Conservation (phyloP, 2,113 vertebrate genomes). For the Cyrtonyx montezumae region DNA sequence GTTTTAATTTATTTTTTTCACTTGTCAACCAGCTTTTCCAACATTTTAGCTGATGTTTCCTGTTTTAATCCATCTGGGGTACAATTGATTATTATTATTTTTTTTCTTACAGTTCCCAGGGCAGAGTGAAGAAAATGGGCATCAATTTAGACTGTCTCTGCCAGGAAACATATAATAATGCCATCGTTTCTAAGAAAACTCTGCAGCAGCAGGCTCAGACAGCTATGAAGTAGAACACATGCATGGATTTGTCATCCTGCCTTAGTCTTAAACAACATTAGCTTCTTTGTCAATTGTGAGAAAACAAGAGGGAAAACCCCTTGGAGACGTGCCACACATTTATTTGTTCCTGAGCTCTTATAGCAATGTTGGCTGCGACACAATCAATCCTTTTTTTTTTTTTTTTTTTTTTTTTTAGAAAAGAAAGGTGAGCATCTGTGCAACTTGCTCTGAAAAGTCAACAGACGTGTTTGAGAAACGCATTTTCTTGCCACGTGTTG, state of each 20-base stretch:
- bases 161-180: slow-evolving; percentile 63
- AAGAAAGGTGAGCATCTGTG: slow-evolving; percentile 47
- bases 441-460: slow-evolving; percentile 14
- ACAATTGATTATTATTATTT: neutral
- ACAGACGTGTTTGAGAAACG: slow-evolving; percentile 3
- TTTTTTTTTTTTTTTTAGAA: slow-evolving; percentile 45
- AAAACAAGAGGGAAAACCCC: slow-evolving; percentile 52
- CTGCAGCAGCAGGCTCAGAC: slow-evolving; percentile 69
- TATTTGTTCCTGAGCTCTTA: slow-evolving; percentile 65
- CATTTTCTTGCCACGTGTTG: neutral
- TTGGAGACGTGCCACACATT: slow-evolving; percentile 66
- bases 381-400: slow-evolving; percentile 58
- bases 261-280: slow-evolving; percentile 51
- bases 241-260: slow-evolving; percentile 63
- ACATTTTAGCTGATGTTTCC: slow-evolving; percentile 1
- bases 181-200: slow-evolving; percentile 53
- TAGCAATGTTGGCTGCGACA: slow-evolving; percentile 33
- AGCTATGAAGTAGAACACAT: slow-evolving; percentile 49
- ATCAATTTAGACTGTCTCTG: slow-evolving; percentile 12
- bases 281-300: slow-evolving; percentile 63
- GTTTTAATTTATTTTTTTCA: neutral
- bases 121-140: slow-evolving; percentile 54
- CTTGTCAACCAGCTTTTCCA: neutral
- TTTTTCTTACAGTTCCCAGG: slow-evolving; percentile 20
- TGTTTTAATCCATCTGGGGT: neutral